Conservation (phyloP, 2,113 vertebrate species). For the Clarias macrocephalus region DNA sequence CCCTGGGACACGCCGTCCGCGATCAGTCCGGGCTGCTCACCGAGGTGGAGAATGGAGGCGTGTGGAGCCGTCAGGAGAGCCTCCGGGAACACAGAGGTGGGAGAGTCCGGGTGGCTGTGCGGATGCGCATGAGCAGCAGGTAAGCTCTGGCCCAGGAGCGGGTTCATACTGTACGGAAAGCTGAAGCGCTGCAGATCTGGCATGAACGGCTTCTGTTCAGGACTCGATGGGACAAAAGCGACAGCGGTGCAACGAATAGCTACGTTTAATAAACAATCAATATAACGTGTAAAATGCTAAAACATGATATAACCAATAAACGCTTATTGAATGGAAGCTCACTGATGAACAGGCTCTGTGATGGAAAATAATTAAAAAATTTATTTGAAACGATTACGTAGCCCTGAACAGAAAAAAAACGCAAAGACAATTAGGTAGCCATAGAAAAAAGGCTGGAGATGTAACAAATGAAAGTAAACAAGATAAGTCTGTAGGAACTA, state of each 20-base stretch:
- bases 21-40: slow-evolving; percentile 59
- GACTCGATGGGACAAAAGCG: slow-evolving; percentile 48
- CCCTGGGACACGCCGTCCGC: slow-evolving; percentile 57
- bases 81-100: slow-evolving; percentile 70
- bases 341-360: background rate
- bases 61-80: slow-evolving; percentile 65
- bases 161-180: slow-evolving; percentile 86
- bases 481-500: too few species aligned
- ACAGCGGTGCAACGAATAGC: background rate
- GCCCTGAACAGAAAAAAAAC: background rate
- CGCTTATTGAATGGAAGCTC: background rate
- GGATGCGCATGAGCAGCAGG: slow-evolving; percentile 75
- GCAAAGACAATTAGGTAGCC: background rate
- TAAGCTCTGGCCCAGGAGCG: slow-evolving; percentile 81
- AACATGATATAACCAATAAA: background rate
- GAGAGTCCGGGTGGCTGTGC: slow-evolving; percentile 76
- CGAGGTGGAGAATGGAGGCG: slow-evolving; percentile 63
- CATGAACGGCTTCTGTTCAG: slow-evolving; percentile 71
- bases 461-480: background rate
- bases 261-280: background rate
- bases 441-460: background rate
- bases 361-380: background rate
- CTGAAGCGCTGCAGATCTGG: slow-evolving; percentile 80
- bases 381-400: background rate
- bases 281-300: background rate